A percentile compares a stretch with the other conserved stretches of the same genome.
Evolutionary conservation across 2,113 vertebrate species (phyloP).

Genomic region (Cryptomyrus ogoouensis): DNA sequence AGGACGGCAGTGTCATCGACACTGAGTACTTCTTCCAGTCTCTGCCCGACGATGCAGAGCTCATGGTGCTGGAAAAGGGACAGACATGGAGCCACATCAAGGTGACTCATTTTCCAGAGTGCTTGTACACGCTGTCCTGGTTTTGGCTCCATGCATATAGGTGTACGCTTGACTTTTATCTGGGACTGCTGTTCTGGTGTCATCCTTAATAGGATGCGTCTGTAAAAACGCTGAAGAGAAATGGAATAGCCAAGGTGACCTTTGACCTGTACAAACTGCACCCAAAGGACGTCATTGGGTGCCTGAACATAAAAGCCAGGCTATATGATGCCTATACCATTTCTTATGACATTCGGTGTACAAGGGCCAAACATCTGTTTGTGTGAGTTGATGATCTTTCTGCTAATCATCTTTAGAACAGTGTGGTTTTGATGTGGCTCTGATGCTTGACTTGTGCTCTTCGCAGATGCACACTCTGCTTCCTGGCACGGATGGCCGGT

Average conservation of each 20-base stretch:
- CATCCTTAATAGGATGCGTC: constrained; percentile 8
- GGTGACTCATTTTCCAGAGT: background rate
- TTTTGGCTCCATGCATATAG: background rate
- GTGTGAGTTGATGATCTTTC: constrained; percentile 49
- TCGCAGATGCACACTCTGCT: constrained; percentile 59
- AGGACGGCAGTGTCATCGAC: constrained; percentile 78
- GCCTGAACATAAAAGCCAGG: constrained; percentile 67
- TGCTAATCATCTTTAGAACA: background rate
- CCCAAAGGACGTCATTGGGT: constrained; percentile 75
- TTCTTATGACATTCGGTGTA: constrained; percentile 70
- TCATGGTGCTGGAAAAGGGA: constrained; percentile 72
- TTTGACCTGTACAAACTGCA: constrained; percentile 75
- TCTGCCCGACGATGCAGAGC: constrained; percentile 62
- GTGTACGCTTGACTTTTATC: background rate
- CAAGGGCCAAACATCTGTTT: constrained; percentile 58
- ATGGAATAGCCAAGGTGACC: constrained; percentile 68
- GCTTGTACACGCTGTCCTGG: background rate
- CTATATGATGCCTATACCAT: constrained; percentile 72
- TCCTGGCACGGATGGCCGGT: constrained; percentile 57
- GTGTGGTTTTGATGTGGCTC: background rate
- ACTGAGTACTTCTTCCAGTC: constrained; percentile 75
- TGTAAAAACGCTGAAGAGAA: constrained; percentile 51
- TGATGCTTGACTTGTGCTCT: background rate
- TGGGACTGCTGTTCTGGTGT: background rate
- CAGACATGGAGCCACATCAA: constrained; percentile 66